Percentiles rank a stretch among this genome's conserved stretches.
These are phyloP conservation scores for Diloba caeruleocephala DNA, from an alignment of 2,888 invertebrate species.

Conservation along the genomic window DNA sequence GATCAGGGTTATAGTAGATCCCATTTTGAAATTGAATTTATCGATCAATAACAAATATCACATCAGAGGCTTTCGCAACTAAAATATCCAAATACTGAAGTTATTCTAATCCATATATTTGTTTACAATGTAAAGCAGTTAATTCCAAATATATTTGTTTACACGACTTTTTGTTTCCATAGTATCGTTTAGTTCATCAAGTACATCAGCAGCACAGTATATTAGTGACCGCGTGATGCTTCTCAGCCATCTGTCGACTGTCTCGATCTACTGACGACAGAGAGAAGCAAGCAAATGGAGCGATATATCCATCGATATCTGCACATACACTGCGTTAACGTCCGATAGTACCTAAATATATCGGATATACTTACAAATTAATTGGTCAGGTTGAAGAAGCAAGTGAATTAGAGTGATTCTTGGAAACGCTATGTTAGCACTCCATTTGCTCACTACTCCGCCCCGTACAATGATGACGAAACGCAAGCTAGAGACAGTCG, in stretches of 20 bases:
- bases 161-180: conserved; percentile 69
- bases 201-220: conserved; percentile 74
- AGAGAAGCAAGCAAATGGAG: conserved; percentile 25
- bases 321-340: too few relatives aligned
- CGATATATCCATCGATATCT: background rate
- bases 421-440: too few relatives aligned
- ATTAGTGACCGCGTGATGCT: conserved; percentile 68
- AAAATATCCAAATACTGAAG: conserved; percentile 39
- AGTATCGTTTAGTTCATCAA: conserved; percentile 67
- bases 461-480: background rate
- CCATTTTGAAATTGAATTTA: conserved; percentile 6
- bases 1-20: conserved; percentile 3
- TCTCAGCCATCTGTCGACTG: conserved; percentile 71
- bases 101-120: conserved; percentile 51
- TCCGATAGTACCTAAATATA: too few relatives aligned
- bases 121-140: conserved; percentile 55
- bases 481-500: conserved; percentile 59
- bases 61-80: conserved; percentile 55
- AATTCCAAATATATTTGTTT: conserved; percentile 69
- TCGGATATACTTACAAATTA: too few relatives aligned
- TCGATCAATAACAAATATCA: conserved; percentile 16
- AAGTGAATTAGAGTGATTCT: too few relatives aligned
- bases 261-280: conserved; percentile 42
- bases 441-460: conserved; percentile 12
- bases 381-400: too few relatives aligned